Base-by-base conservation (phyloP, 2,113 vertebrate species). In the Muntiacus reevesi region DNA sequence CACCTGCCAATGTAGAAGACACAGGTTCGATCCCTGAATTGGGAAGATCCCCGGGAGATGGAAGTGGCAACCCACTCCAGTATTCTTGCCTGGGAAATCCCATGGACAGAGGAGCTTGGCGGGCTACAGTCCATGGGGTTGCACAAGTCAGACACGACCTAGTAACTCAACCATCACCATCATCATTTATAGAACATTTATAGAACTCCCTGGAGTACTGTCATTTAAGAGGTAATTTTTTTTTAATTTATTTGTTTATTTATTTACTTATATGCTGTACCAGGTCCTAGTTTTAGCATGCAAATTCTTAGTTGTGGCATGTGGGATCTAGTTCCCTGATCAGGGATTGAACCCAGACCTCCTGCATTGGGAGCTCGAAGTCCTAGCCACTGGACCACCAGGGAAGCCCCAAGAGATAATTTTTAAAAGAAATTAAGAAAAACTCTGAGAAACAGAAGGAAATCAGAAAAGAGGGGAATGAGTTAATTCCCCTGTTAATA, bases 351-450 rank as follows among this genome's bases (percentile, higher is more conserved):
- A 27, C 71, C 40, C 1, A 0, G 12, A 40, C 71, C 40, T 43
- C 12, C 23, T 27, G 71, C 23, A 43, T 7, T 76, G 40, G 12
- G 12, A 76, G 40, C 36, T 27, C 6, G 0, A 27, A 43, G 36
- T 43, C 71, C 27, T 76, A 25, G 36, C 36, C 71, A 76, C 40
- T 43, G 6, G 12, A 76, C 71, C 40, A 27, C 40, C 23, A 76
- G 71, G 71, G 40, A 27, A 43, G 40, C 36, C 71, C 71, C 71
- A 43, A 76, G 40, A 14, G 12, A 27, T 27, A 76, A 76, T 76
- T 76, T 94, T 52, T 93, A 52, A 55, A 92, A 62, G 62, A 88
- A 94, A 90, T 59, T 84, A 40, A 96, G 30, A 89, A 93, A 74
- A 59, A 52, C 60, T 87, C 6, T 45, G 19, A 81, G 23, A 30